Evolutionary conservation across 2,888 invertebrate species (phyloP).

Genomic region (Halictus ligatus): DNA sequence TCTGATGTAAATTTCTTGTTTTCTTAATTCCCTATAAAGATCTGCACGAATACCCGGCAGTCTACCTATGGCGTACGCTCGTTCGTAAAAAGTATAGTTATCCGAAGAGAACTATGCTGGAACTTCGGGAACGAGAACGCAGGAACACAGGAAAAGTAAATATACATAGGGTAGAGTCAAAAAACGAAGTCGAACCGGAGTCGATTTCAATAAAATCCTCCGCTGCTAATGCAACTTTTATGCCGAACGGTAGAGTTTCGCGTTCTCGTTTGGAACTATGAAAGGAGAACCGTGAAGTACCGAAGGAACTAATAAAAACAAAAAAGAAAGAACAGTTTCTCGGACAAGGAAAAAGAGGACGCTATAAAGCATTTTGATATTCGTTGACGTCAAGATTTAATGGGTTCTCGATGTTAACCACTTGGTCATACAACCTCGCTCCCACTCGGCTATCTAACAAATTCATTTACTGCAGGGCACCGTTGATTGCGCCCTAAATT

Average conservation of each 20-base stretch:
- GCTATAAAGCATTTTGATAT: not conserved
- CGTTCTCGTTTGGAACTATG: not conserved
- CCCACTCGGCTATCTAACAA: constrained; percentile 14
- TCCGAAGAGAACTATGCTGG: not conserved
- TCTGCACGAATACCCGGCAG: not conserved
- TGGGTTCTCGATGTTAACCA: constrained; percentile 13
- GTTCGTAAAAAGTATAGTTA: not conserved
- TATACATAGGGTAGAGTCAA: not conserved
- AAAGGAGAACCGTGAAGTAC: not conserved
- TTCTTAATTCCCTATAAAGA: not conserved
- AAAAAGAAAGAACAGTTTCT: not conserved
- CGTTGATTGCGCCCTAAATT: constrained; percentile 41
- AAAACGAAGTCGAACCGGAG: not conserved
- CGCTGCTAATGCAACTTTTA: constrained; percentile 8
- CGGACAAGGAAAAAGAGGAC: not conserved
- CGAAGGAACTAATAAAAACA: not conserved
- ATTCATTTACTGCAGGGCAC: constrained; percentile 38
- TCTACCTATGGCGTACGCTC: not conserved
- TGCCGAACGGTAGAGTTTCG: not conserved
- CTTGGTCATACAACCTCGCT: not conserved
- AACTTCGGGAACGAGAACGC: not conserved
- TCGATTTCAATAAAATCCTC: constrained; percentile 1
- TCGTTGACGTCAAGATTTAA: not conserved
- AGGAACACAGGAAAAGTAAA: not conserved
- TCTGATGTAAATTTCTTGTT: not conserved